phyloP scores from a whole-genome alignment of 2,113 vertebrate genomes.

The Boulengeromyrus knoepffleri region DNA sequence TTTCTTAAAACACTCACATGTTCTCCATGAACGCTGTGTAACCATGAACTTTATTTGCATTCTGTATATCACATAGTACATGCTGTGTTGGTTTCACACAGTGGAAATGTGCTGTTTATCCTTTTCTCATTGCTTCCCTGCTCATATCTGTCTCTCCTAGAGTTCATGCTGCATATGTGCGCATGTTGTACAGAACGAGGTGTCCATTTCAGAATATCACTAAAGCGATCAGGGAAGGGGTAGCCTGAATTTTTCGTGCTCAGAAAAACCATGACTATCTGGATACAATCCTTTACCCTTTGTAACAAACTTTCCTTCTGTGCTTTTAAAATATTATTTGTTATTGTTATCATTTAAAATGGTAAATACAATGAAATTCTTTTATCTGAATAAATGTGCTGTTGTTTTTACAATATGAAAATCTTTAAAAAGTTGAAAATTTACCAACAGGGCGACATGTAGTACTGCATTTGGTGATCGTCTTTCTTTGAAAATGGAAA shows the following conservation, averaged over 20 bases:
- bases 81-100: background rate
- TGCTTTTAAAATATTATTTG: background rate
- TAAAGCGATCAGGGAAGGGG: background rate
- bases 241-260: background rate
- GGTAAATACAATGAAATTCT: background rate
- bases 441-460: background rate
- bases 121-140: background rate
- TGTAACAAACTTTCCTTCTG: background rate
- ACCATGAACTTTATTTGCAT: background rate
- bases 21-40: background rate
- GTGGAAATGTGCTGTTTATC: background rate
- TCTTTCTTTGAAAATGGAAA: background rate
- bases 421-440: background rate
- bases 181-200: background rate
- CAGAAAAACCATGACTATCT: background rate
- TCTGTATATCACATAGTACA: background rate
- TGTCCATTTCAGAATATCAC: background rate
- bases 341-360: background rate
- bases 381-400: background rate
- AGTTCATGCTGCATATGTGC: background rate
- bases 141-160: background rate
- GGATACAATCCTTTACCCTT: background rate
- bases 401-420: background rate
- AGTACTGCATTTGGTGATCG: background rate
- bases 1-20: background rate